Percentiles rank a stretch among this genome's conserved stretches.
These are phyloP conservation scores for Triplophysa siluroides DNA, from an alignment of 2,113 vertebrate species.

Conservation along the genomic window DNA sequence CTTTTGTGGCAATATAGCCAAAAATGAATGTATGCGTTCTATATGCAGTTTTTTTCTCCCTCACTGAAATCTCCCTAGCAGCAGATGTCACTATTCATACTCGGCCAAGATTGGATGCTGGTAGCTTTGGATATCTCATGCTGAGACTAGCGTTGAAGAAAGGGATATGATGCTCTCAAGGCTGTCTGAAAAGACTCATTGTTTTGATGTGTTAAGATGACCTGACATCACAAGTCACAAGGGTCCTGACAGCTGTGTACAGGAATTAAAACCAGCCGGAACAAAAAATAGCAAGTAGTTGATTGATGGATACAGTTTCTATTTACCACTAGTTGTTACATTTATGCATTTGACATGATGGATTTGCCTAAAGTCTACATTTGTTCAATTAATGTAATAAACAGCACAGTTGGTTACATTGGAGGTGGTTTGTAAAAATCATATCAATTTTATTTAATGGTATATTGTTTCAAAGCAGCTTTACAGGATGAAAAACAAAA, in stretches of 20 bases:
- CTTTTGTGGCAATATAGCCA: neutral
- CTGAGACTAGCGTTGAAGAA: neutral
- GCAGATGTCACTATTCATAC: conserved; percentile 34
- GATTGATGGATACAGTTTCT: neutral
- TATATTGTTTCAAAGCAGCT: no score
- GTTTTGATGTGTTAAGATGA: conserved; percentile 12
- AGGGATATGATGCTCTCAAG: conserved; percentile 15
- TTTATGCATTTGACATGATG: no score
- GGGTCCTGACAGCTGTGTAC: neutral
- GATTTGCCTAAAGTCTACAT: neutral
- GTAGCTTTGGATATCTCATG: neutral
- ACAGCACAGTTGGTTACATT: neutral
- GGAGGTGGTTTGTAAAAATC: no score
- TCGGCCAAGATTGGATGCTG: conserved; percentile 18
- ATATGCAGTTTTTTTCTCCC: neutral
- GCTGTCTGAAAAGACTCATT: neutral
- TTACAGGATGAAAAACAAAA: no score
- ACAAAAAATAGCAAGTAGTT: neutral
- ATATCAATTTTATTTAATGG: no score
- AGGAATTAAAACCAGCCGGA: neutral
- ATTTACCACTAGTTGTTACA: no score
- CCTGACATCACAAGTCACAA: conserved; percentile 4
- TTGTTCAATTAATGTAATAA: no score
- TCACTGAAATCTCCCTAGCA: conserved; percentile 9
- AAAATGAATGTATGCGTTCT: neutral